phyloP scores from a whole-genome alignment of 1,140 invertebrate genomes.

The Sarcophaga bullata region DNA sequence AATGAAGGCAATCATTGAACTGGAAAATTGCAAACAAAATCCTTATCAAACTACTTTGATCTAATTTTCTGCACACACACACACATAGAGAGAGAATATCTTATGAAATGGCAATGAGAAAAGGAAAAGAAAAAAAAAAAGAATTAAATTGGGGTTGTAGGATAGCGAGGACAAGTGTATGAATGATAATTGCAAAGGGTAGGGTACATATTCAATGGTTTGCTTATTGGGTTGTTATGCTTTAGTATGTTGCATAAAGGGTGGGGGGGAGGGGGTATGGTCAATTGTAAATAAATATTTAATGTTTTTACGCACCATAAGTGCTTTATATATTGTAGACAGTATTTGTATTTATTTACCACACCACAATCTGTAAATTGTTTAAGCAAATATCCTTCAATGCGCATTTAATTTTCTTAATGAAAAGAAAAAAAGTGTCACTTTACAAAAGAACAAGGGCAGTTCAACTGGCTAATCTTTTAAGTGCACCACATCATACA shows the following conservation, averaged over 20 bases:
- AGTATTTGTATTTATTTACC: background rate
- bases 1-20: constrained; percentile 18
- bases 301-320: background rate
- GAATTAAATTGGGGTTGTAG: background rate
- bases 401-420: constrained; percentile 18
- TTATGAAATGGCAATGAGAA: background rate
- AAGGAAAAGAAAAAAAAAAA: no score
- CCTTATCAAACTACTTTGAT: constrained; percentile 19
- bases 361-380: constrained; percentile 1
- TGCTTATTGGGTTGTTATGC: no score
- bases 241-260: background rate
- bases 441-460: constrained; percentile 17
- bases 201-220: no score
- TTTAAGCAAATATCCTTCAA: background rate
- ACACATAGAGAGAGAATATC: background rate
- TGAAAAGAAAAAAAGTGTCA: constrained; percentile 26
- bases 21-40: constrained; percentile 24
- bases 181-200: background rate
- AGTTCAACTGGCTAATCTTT: constrained; percentile 5
- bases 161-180: background rate
- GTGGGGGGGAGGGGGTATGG: background rate
- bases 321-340: background rate
- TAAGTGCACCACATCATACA: background rate
- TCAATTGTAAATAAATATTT: background rate
- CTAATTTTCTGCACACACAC: no score